phyloP scores from a whole-genome alignment of 2,113 vertebrate genomes.

The Tapirus terrestris region DNA sequence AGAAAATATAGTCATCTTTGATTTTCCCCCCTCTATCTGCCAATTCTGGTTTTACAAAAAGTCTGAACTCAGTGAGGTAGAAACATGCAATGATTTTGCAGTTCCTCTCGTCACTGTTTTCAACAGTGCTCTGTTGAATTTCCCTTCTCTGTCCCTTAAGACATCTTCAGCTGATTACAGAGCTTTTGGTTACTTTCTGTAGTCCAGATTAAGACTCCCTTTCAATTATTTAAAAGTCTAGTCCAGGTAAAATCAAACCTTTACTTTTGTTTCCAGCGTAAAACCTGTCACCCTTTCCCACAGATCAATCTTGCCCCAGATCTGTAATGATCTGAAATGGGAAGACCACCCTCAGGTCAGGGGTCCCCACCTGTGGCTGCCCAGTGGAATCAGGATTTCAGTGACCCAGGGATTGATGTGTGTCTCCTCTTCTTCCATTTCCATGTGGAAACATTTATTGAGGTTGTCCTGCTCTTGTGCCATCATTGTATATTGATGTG shows the following conservation, averaged over 20 bases:
- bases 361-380: not conserved
- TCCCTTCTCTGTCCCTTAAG: not conserved
- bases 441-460: not conserved
- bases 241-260: not conserved
- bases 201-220: not conserved
- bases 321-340: not conserved
- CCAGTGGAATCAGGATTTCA: not conserved
- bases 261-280: not conserved
- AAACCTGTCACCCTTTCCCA: not conserved
- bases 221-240: not conserved
- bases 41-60: constrained; percentile 42
- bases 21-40: not conserved
- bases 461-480: not conserved
- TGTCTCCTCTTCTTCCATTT: not conserved
- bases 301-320: not conserved
- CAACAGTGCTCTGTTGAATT: not conserved
- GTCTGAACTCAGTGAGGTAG: not conserved
- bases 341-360: not conserved
- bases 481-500: not conserved
- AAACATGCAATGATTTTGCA: constrained; percentile 2
- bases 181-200: not conserved
- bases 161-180: not conserved
- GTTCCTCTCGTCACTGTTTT: not conserved
- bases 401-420: not conserved
- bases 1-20: constrained; percentile 40